Conservation (phyloP, 2,113 vertebrate species). For the Galemys pyrenaicus region DNA sequence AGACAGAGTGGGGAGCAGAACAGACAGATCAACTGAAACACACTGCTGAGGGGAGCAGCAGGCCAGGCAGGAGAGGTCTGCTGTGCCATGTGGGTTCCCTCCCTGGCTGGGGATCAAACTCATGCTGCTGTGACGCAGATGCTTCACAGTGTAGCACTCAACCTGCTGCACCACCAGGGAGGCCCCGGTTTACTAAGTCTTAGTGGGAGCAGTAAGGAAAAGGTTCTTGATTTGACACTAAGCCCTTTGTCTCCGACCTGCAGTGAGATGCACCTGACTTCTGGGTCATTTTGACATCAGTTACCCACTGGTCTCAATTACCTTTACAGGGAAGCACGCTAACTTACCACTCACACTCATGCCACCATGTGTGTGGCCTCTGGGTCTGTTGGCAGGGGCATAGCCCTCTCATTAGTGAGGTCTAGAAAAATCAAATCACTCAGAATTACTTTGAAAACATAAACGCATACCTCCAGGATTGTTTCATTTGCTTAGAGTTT, state of each 20-base stretch:
- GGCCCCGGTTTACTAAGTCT: background rate
- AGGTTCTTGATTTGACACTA: background rate
- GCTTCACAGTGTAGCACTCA: too few relatives aligned
- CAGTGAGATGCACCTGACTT: background rate
- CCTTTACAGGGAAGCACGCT: background rate
- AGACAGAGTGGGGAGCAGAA: too few relatives aligned
- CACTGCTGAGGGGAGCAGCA: too few relatives aligned
- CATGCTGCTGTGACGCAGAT: too few relatives aligned
- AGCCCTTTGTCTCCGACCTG: background rate
- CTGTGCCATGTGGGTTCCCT: too few relatives aligned
- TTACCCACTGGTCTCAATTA: background rate
- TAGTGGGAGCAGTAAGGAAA: background rate
- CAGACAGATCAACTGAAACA: too few relatives aligned
- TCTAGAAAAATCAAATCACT: background rate
- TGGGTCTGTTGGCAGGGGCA: background rate
- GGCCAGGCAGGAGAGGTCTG: too few relatives aligned
- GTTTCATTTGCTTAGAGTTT: background rate
- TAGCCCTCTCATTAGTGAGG: background rate
- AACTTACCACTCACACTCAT: background rate
- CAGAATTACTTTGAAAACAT: background rate
- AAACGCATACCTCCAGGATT: background rate
- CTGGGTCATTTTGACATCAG: background rate
- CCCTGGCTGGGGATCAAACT: too few relatives aligned
- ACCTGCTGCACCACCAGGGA: too few relatives aligned
- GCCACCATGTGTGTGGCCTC: accelerated